A percentile compares a stretch with the other conserved stretches of the same genome.
Conservation (phyloP, 2,888 invertebrate species). For the Lithosia quadra region DNA sequence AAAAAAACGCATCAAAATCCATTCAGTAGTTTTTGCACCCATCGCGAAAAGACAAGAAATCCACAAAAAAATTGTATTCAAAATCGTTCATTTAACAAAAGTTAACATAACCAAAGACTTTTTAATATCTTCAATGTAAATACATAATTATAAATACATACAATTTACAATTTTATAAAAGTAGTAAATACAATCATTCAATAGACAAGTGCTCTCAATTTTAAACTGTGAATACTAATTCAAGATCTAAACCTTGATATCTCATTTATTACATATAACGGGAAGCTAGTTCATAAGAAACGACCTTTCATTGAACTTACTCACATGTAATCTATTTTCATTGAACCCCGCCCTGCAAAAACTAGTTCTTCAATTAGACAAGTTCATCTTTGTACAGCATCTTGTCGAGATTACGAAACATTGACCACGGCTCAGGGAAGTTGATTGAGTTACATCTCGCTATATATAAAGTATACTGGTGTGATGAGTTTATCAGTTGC, state of each 20-base stretch:
- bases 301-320: constrained; percentile 12
- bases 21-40: too few species aligned
- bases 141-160: too few species aligned
- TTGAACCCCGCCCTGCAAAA: constrained; percentile 12
- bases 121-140: too few species aligned
- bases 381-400: constrained; percentile 3
- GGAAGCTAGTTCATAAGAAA: not conserved
- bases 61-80: too few species aligned
- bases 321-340: constrained; percentile 1
- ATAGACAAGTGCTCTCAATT: not conserved
- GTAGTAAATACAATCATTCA: not conserved
- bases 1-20: too few species aligned
- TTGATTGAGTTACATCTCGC: constrained; percentile 13
- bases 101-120: too few species aligned
- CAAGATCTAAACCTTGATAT: not conserved
- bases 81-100: too few species aligned
- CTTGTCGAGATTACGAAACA: not conserved
- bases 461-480: constrained; percentile 80
- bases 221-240: not conserved
- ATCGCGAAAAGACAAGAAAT: too few species aligned
- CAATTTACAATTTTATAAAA: too few species aligned
- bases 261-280: constrained; percentile 4
- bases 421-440: not conserved
- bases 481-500: constrained; percentile 72
- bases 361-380: constrained; percentile 10